These are phyloP conservation scores for Heteromyza rotundicornis DNA, from an alignment of 2,888 invertebrate species.

Conservation along the genomic window DNA sequence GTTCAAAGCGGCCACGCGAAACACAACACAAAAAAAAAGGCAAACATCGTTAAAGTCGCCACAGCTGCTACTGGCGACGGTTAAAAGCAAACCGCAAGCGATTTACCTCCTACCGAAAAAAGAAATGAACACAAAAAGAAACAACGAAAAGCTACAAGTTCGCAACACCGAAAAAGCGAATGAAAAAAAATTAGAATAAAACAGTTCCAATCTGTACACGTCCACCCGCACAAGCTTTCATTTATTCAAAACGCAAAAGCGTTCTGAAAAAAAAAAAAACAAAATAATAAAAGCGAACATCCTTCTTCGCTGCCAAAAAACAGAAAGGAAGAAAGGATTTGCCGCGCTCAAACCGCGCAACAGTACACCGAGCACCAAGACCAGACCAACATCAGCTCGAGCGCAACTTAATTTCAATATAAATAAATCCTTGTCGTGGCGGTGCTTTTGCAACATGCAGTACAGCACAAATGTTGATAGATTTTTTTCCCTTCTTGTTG, in stretches of 20 bases:
- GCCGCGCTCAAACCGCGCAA: not conserved
- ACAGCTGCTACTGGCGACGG: not conserved
- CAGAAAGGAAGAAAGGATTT: not conserved
- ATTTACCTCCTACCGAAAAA: not conserved
- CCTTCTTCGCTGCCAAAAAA: not conserved
- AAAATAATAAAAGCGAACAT: too few species aligned
- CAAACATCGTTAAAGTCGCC: not conserved
- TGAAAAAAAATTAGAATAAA: not conserved
- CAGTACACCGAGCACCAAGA: not conserved
- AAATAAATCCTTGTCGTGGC: slow-evolving; percentile 41
- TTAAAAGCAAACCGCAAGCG: slow-evolving; percentile 2
- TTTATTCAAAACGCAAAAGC: slow-evolving; percentile 2
- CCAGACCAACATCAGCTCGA: slow-evolving; percentile 12
- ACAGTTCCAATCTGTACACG: slow-evolving; percentile 1
- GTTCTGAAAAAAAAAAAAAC: not conserved
- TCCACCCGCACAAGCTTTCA: not conserved
- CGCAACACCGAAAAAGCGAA: not conserved
- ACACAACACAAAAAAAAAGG: not conserved
- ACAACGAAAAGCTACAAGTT: not conserved
- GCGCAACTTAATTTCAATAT: slow-evolving; percentile 52
- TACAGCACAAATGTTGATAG: not conserved
- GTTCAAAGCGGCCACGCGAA: not conserved
- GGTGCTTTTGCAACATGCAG: not conserved
- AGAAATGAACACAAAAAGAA: not conserved
- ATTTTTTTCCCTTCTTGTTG: not conserved